Conservation (phyloP, 2,888 invertebrate genomes). For the Exephanes ischioxanthus region DNA sequence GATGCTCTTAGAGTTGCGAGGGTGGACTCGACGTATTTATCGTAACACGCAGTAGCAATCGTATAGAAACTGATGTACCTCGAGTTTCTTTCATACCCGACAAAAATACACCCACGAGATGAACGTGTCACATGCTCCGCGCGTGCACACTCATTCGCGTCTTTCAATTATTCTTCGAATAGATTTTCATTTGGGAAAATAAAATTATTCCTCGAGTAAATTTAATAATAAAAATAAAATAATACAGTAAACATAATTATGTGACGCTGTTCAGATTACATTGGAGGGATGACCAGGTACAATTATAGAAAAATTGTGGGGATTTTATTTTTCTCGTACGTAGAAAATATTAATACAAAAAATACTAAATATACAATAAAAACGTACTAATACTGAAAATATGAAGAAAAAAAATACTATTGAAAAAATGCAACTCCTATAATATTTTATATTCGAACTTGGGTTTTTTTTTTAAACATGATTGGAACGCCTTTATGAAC, state of each 20-base stretch:
- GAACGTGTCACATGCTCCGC: not conserved
- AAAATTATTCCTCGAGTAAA: not conserved
- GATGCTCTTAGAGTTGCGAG: conserved; percentile 27
- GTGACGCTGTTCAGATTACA: too few relatives aligned
- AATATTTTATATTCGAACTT: too few relatives aligned
- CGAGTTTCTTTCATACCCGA: conserved; percentile 18
- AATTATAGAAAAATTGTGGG: not conserved
- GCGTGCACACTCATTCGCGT: not conserved
- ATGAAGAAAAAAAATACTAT: too few relatives aligned
- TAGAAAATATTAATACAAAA: not conserved
- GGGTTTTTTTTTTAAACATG: too few relatives aligned
- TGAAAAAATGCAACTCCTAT: too few relatives aligned
- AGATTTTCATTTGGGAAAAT: not conserved
- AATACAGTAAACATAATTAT: too few relatives aligned
- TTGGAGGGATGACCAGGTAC: too few relatives aligned
- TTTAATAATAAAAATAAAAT: not conserved
- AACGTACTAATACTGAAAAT: too few relatives aligned
- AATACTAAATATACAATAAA: too few relatives aligned
- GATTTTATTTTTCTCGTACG: too few relatives aligned
- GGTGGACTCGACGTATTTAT: conserved; percentile 28
- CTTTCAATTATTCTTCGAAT: not conserved
- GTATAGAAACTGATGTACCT: not conserved
- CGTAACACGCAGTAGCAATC: not conserved
- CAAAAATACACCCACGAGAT: conserved; percentile 6
- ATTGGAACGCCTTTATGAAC: too few relatives aligned